Evolutionary conservation across 2,797 vertebrate genomes (phyloP).

Genomic region (Oreortyx pictus): DNA sequence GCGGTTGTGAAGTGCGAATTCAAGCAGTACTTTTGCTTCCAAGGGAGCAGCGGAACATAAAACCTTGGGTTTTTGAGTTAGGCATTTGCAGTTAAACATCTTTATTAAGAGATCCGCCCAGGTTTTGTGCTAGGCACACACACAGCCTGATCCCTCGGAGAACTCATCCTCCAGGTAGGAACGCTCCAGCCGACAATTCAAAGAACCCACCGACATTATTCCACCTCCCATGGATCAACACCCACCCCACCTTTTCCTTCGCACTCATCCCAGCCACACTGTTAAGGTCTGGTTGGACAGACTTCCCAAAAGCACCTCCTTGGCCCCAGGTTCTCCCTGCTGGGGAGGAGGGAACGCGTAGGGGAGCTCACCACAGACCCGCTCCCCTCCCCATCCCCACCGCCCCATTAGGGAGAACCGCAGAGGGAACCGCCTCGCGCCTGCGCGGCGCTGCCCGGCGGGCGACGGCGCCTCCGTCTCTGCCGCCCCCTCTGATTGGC

Average conservation of each 20-base stretch:
- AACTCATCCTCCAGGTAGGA: not conserved
- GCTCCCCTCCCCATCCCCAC: too few species aligned
- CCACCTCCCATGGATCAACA: not conserved
- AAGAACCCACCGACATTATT: not conserved
- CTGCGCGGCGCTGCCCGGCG: conserved; percentile 36
- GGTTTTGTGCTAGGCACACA: not conserved
- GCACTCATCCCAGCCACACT: not conserved
- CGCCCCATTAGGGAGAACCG: not conserved
- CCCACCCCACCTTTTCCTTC: accelerated
- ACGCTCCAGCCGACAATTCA: not conserved
- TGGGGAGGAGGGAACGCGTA: too few species aligned
- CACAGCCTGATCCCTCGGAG: not conserved
- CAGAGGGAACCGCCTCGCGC: not conserved
- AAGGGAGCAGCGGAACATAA: not conserved
- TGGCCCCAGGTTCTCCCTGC: too few species aligned
- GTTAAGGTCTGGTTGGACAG: accelerated
- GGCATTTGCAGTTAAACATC: not conserved
- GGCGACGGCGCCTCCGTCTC: conserved; percentile 54
- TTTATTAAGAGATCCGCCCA: not conserved
- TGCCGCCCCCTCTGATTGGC: conserved; percentile 77
- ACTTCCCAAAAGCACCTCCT: accelerated
- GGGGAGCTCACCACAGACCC: too few species aligned
- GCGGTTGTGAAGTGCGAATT: accelerated
- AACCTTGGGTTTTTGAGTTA: accelerated
- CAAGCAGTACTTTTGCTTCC: not conserved